Evolutionary conservation across 2,797 vertebrate species (phyloP).

Genomic region (Cyclura pinguis): DNA sequence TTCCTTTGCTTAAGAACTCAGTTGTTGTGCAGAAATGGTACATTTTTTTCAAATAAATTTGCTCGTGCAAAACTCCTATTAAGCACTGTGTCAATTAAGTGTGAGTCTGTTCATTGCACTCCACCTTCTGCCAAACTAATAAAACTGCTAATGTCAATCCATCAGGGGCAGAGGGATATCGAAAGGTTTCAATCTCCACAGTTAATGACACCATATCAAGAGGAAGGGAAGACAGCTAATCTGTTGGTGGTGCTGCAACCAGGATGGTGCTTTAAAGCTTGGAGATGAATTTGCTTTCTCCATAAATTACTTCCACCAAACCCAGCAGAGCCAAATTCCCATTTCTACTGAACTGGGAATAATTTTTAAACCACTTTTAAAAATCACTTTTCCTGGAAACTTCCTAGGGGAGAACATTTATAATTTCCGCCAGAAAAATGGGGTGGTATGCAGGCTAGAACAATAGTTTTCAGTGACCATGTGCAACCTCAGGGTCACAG

Average conservation of each 20-base stretch:
- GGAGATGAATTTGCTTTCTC: constrained; percentile 19
- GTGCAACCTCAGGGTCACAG: too few relatives aligned
- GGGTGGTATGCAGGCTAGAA: too few relatives aligned
- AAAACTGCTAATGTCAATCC: background rate
- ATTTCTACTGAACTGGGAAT: background rate
- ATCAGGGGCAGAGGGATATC: background rate
- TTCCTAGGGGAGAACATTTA: too few relatives aligned
- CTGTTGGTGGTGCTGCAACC: background rate
- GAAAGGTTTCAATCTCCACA: background rate
- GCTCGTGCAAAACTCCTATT: rapidly evolving
- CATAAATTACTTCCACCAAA: background rate
- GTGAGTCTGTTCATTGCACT: rapidly evolving
- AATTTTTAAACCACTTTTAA: background rate
- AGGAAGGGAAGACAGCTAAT: constrained; percentile 19
- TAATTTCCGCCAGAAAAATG: too few relatives aligned
- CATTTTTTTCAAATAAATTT: constrained; percentile 55
- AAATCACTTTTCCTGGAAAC: too few relatives aligned
- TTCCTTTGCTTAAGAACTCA: background rate
- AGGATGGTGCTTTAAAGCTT: background rate
- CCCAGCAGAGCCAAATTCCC: background rate
- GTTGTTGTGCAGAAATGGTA: background rate
- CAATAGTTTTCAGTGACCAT: too few relatives aligned
- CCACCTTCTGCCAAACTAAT: constrained; percentile 13
- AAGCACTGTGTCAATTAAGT: rapidly evolving
- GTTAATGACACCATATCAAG: background rate